Percentiles rank a stretch among this genome's conserved stretches.
These are phyloP conservation scores for Notolabrus celidotus DNA, from an alignment of 2,797 vertebrate genomes.

Conservation along the genomic window DNA sequence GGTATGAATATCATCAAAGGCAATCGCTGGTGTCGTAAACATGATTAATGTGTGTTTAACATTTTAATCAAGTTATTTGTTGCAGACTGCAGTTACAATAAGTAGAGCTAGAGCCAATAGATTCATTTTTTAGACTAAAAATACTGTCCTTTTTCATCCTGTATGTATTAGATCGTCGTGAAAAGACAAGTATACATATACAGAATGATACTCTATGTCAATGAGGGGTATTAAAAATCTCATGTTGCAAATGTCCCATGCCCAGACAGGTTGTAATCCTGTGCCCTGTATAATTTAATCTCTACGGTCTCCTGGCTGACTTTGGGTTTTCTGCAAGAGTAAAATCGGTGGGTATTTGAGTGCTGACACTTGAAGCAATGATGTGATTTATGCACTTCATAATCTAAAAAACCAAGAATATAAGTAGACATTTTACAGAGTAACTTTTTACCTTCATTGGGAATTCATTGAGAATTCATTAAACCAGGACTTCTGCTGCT, in stretches of 20 bases:
- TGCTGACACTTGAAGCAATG: neutral
- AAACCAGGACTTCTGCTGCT: constrained; percentile 36
- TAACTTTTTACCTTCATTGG: constrained; percentile 8
- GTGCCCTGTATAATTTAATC: too few relatives aligned
- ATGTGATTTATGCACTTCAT: constrained; percentile 18
- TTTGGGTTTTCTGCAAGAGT: too few relatives aligned
- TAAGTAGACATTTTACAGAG: constrained; percentile 4
- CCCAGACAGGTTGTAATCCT: too few relatives aligned
- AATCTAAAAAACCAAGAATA: neutral
- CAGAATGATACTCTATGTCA: too few relatives aligned
- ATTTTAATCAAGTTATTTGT: neutral
- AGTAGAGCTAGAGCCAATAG: neutral
- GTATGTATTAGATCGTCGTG: too few relatives aligned
- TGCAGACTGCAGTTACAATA: neutral
- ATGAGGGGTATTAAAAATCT: too few relatives aligned
- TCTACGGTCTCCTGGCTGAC: too few relatives aligned
- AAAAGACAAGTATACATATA: too few relatives aligned
- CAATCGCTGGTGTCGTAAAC: constrained; percentile 13
- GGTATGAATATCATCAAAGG: constrained; percentile 10
- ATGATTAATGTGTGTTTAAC: neutral
- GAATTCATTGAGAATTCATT: constrained; percentile 27
- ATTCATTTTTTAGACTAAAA: neutral
- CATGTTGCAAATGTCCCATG: too few relatives aligned
- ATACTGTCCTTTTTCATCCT: neutral
- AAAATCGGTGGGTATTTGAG: neutral